phyloP scores from a whole-genome alignment of 2,888 invertebrate species.

The Nycteola revayana region DNA sequence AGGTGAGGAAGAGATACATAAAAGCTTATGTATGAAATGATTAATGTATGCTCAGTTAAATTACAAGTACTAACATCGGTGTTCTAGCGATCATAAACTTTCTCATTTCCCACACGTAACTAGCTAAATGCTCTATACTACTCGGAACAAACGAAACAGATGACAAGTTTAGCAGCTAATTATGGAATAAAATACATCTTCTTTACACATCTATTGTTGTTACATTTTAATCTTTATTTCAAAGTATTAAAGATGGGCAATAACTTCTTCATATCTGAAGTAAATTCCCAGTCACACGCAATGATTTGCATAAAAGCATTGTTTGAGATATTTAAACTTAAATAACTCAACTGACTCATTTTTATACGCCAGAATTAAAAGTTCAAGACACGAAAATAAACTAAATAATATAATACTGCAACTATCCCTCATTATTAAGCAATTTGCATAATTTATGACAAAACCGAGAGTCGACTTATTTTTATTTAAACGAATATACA shows the following conservation, averaged over 20 bases:
- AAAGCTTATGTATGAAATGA: too few relatives aligned
- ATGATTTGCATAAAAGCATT: conserved; percentile 55
- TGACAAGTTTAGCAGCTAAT: conserved; percentile 24
- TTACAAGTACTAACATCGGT: too few relatives aligned
- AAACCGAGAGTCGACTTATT: too few relatives aligned
- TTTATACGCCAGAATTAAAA: conserved; percentile 15
- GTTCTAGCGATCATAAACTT: conserved; percentile 35
- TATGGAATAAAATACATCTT: too few relatives aligned
- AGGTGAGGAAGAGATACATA: too few relatives aligned
- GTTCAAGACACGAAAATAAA: conserved; percentile 18
- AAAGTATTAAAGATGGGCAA: too few relatives aligned
- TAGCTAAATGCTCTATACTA: conserved; percentile 29
- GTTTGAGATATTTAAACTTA: conserved; percentile 28
- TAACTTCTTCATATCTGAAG: too few relatives aligned
- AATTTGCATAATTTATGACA: conserved; percentile 27
- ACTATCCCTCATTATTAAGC: conserved; percentile 11
- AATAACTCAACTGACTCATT: conserved; percentile 17
- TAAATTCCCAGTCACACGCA: conserved; percentile 57
- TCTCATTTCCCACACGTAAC: conserved; percentile 47
- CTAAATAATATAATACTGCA: conserved; percentile 6
- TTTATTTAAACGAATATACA: too few relatives aligned
- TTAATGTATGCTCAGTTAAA: too few relatives aligned
- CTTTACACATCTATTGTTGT: too few relatives aligned
- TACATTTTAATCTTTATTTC: conserved; percentile 24
- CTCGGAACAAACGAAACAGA: conserved; percentile 30